Percentiles rank a stretch among this genome's conserved stretches.
Conservation (phyloP, 2,888 invertebrate genomes). For the Drosophila merina region DNA sequence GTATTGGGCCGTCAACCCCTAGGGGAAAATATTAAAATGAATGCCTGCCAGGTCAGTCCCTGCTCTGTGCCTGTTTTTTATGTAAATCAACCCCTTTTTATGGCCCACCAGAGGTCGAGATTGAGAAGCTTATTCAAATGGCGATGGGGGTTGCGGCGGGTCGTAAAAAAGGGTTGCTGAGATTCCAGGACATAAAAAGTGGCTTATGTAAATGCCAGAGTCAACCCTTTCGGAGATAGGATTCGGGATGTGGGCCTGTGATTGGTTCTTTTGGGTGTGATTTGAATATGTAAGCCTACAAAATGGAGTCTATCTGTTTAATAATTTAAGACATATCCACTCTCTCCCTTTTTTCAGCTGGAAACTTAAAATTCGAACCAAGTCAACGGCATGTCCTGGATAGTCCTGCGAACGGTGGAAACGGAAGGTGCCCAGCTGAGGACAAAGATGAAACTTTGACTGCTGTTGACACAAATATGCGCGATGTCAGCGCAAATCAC, state of each 20-base stretch:
- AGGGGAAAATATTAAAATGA: conserved; percentile 77
- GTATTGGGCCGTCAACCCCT: conserved; percentile 52
- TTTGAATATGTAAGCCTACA: conserved; percentile 36
- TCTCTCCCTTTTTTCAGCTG: conserved; percentile 40
- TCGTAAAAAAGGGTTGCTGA: conserved; percentile 72
- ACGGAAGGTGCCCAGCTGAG: conserved; percentile 55
- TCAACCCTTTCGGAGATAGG: conserved; percentile 68
- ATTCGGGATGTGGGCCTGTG: conserved; percentile 30
- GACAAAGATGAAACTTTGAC: conserved; percentile 40
- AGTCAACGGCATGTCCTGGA: conserved; percentile 36
- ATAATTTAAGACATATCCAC: too few relatives aligned
- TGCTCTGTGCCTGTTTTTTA: conserved; percentile 53
- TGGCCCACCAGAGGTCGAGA: conserved; percentile 43
- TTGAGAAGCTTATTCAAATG: conserved; percentile 75
- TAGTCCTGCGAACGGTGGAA: conserved; percentile 19
- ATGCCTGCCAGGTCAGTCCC: background rate
- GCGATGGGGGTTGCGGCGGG: conserved; percentile 17
- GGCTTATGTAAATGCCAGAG: conserved; percentile 69
- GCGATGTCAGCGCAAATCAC: conserved; percentile 73
- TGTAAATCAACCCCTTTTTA: conserved; percentile 81
- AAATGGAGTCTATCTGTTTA: conserved; percentile 30
- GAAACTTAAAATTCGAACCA: conserved; percentile 58
- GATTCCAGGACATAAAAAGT: conserved; percentile 53
- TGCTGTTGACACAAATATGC: conserved; percentile 75
- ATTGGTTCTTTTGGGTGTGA: conserved; percentile 52